Percentiles rank a stretch among this genome's conserved stretches.
phyloP scores from a whole-genome alignment of 2,888 invertebrate species.

The Sesamia inferens region DNA sequence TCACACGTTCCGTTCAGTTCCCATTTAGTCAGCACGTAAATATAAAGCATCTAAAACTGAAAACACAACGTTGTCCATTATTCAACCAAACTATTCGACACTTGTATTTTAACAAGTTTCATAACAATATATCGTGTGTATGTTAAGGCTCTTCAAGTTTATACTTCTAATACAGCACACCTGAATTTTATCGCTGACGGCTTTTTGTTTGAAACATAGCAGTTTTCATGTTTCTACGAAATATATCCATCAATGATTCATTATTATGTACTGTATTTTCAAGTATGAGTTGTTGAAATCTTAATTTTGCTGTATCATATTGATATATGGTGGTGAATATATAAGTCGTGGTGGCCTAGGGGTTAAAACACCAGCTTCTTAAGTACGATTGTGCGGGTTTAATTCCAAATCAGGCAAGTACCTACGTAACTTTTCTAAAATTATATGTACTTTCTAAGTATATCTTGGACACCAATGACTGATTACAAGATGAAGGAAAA shows the following conservation, averaged over 20 bases:
- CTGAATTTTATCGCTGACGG: constrained; percentile 22
- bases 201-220: constrained; percentile 2
- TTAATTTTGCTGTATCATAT: too few relatives aligned
- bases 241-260: background rate
- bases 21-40: background rate
- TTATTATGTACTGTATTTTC: too few relatives aligned
- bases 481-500: too few relatives aligned
- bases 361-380: too few relatives aligned
- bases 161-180: constrained; percentile 31
- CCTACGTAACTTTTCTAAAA: too few relatives aligned
- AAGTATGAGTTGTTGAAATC: background rate
- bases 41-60: constrained; percentile 3
- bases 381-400: too few relatives aligned
- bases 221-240: background rate
- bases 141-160: constrained; percentile 38
- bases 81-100: constrained; percentile 49
- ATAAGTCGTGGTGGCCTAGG: too few relatives aligned
- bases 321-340: too few relatives aligned
- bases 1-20: background rate
- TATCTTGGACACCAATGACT: too few relatives aligned
- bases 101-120: constrained; percentile 56
- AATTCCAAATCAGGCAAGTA: too few relatives aligned
- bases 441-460: too few relatives aligned
- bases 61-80: constrained; percentile 36
- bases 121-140: constrained; percentile 44